These are phyloP conservation scores for Myotis myotis DNA, from an alignment of 2,797 vertebrate genomes.

Conservation along the genomic window DNA sequence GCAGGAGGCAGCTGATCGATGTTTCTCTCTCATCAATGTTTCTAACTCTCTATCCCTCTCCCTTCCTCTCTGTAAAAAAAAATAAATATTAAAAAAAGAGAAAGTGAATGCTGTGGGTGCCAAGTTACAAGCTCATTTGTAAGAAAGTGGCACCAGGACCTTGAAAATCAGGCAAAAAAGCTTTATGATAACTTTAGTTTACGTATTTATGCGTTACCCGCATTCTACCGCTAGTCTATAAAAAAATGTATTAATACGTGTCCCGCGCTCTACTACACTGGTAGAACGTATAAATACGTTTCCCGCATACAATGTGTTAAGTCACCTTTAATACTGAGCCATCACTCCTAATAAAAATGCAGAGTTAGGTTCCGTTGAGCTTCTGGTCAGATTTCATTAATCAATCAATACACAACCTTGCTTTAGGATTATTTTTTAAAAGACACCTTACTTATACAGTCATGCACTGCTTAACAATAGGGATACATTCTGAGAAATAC, in stretches of 20 bases:
- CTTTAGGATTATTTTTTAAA: background rate
- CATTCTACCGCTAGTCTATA: no score
- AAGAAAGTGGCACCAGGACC: background rate
- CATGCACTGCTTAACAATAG: background rate
- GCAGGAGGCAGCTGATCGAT: no score
- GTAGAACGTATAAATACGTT: no score
- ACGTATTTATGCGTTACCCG: no score
- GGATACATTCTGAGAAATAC: background rate
- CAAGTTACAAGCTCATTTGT: background rate
- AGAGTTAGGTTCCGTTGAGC: background rate
- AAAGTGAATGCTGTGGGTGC: background rate
- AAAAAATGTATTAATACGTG: no score
- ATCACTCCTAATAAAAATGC: background rate
- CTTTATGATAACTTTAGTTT: background rate
- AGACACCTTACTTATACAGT: background rate
- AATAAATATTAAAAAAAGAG: no score
- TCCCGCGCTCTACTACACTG: no score
- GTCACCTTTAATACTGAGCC: background rate
- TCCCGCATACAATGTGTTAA: no score
- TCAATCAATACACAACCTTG: background rate
- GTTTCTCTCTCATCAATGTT: no score
- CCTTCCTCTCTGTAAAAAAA: no score
- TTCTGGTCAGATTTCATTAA: background rate
- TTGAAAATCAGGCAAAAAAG: slow-evolving; percentile 10
- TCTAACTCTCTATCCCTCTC: no score